Base-by-base conservation (phyloP, 2,797 vertebrate species). In the Xiphorhynchus erythropygius region DNA sequence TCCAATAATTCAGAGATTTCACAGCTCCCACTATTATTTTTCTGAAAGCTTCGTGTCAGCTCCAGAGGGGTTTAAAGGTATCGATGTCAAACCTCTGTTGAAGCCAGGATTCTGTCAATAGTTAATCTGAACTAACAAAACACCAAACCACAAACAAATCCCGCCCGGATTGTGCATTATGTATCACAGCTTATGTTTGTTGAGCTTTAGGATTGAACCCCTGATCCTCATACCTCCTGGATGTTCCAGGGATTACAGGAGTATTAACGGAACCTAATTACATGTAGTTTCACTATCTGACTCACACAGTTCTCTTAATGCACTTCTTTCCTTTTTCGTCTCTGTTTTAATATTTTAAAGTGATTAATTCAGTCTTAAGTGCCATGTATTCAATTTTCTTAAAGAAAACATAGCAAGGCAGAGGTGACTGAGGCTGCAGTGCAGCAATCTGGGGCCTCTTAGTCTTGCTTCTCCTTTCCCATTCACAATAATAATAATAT, bases 221-320 rank as follows among this genome's bases (percentile, higher is more conserved):
- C 93, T 96, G 96, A 98, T 97, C 96, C 94, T 92, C 64, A 73
- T 44, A 92, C 90, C 97, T 97, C 91, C 88, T 96, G 91, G 95
- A 97, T 97, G 95, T 97, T 96, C 87, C 87, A 94, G 96, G 97
- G 97, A 98, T 98, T 98, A 98, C 91, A 84, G 95, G 76, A 87
- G 97, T 85, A 97, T 98, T 98, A 98, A 88, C 91, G 73, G 76
- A 90, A 96, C 96, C 96, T 97, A 97, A 98, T 98, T 98, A 97
- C 95, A 62, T 47, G 87, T 94, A 91, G 93, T 90, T 76, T 62
- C 96, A 84, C 96, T 97, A 95, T 98, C 97, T 95, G 95, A 92
- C 95, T 93, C 28, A 50, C 87, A 47, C 96, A 97, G 96, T 67
- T 93, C 94, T 96, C 91, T 96, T 91, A 93, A 95, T 86, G 91